phyloP scores from a whole-genome alignment of 2,113 vertebrate genomes.

The Chaenogobius annularis region DNA sequence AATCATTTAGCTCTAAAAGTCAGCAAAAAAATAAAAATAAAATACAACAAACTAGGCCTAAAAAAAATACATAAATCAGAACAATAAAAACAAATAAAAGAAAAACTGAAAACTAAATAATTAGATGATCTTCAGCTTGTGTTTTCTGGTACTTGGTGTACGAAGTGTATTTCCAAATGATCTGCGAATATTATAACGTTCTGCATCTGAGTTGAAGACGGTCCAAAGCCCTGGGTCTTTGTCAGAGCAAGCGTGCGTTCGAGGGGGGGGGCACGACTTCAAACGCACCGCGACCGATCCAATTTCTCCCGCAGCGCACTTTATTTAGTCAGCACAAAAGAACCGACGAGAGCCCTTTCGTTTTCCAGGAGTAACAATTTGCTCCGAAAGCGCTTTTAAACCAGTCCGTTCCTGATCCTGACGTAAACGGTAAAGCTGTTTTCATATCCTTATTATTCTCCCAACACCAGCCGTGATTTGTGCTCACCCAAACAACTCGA shows the following conservation, averaged over 20 bases:
- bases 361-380: conserved; percentile 48
- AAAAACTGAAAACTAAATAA: too few relatives aligned
- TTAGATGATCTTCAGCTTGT: too few relatives aligned
- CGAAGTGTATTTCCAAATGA: conserved; percentile 6
- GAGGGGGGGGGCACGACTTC: conserved; percentile 28
- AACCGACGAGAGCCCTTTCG: conserved; percentile 34
- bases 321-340: conserved; percentile 35
- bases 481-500: neutral
- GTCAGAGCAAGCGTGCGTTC: conserved; percentile 17
- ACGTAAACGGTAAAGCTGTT: neutral
- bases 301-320: conserved; percentile 32
- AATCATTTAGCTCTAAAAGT: too few relatives aligned
- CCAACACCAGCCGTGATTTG: neutral
- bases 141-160: neutral
- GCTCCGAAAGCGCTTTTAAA: conserved; percentile 32
- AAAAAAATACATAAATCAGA: too few relatives aligned
- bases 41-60: too few relatives aligned
- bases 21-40: too few relatives aligned
- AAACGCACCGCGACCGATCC: conserved; percentile 36
- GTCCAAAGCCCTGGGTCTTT: conserved; percentile 31
- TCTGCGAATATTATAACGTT: conserved; percentile 27
- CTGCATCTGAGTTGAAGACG: neutral
- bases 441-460: conserved; percentile 3
- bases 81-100: too few relatives aligned
- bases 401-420: conserved; percentile 5